These are phyloP conservation scores for Ecliptopera silaceata DNA, from an alignment of 2,888 invertebrate genomes.

Conservation along the genomic window DNA sequence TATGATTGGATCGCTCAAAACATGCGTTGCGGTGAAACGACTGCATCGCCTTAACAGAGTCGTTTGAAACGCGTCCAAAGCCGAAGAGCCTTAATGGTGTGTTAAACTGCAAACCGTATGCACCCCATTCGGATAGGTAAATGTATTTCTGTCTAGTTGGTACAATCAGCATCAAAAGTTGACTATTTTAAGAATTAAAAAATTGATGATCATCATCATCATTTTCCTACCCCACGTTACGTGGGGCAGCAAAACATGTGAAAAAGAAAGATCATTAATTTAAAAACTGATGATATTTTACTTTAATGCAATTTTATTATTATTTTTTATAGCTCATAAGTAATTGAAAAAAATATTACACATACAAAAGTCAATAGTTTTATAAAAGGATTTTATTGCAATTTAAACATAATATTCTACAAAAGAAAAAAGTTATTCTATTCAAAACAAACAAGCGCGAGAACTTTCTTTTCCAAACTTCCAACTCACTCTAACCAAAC, in stretches of 20 bases:
- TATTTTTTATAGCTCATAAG: too few relatives aligned
- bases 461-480: conserved; percentile 4
- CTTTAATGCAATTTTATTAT: too few relatives aligned
- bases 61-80: conserved; percentile 41
- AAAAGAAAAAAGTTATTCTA: background rate
- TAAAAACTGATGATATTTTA: too few relatives aligned
- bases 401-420: background rate
- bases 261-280: too few relatives aligned
- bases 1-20: conserved; percentile 3
- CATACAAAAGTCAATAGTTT: too few relatives aligned
- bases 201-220: too few relatives aligned
- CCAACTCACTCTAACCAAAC: conserved; percentile 19
- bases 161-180: too few relatives aligned
- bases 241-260: too few relatives aligned
- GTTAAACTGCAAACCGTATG: conserved; percentile 17
- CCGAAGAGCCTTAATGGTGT: conserved; percentile 29
- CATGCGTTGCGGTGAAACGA: conserved; percentile 18
- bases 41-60: conserved; percentile 28
- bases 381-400: background rate
- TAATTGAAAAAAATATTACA: too few relatives aligned
- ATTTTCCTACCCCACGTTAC: too few relatives aligned
- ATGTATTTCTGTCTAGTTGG: background rate
- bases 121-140: conserved; percentile 1
- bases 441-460: background rate
- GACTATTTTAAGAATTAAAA: too few relatives aligned